phyloP scores from a whole-genome alignment of 2,113 vertebrate genomes.

The Paraplagusia blochii region DNA sequence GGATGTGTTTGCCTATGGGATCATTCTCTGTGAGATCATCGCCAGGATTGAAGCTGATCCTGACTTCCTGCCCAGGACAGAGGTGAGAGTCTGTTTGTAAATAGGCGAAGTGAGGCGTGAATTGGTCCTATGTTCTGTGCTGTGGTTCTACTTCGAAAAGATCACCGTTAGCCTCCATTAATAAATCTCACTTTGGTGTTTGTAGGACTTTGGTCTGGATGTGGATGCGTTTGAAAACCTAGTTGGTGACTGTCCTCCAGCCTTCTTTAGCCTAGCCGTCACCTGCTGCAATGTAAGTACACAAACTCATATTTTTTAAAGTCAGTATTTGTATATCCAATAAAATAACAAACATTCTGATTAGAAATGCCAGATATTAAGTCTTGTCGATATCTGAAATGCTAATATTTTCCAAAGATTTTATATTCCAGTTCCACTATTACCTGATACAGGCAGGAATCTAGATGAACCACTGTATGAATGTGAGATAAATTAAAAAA shows the following conservation, averaged over 20 bases:
- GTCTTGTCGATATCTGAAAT: too few species aligned
- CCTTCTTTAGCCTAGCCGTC: slow-evolving; percentile 86
- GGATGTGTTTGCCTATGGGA: slow-evolving; percentile 89
- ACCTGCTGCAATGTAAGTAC: slow-evolving; percentile 88
- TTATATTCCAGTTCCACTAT: too few species aligned
- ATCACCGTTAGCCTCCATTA: too few species aligned
- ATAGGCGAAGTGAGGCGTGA: too few species aligned
- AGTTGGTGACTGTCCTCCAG: slow-evolving; percentile 81
- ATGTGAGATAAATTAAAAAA: too few species aligned
- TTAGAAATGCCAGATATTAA: too few species aligned
- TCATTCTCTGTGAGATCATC: slow-evolving; percentile 93
- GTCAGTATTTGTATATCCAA: too few species aligned
- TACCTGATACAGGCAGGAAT: too few species aligned
- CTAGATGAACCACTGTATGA: too few species aligned
- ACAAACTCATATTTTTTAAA: not conserved
- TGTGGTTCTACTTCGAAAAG: too few species aligned
- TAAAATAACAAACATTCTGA: too few species aligned
- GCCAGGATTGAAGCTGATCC: slow-evolving; percentile 92
- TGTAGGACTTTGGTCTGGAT: slow-evolving; percentile 91
- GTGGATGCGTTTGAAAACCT: slow-evolving; percentile 83
- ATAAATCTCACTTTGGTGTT: not conserved
- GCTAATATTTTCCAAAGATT: too few species aligned
- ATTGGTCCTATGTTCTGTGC: not conserved
- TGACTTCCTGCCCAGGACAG: slow-evolving; percentile 89
- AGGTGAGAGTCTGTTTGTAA: slow-evolving; percentile 73